Evolutionary conservation across 2,888 invertebrate genomes (phyloP), one percentile per base, ranked within the genome.

Genomic region (Portevinia maculata): DNA sequence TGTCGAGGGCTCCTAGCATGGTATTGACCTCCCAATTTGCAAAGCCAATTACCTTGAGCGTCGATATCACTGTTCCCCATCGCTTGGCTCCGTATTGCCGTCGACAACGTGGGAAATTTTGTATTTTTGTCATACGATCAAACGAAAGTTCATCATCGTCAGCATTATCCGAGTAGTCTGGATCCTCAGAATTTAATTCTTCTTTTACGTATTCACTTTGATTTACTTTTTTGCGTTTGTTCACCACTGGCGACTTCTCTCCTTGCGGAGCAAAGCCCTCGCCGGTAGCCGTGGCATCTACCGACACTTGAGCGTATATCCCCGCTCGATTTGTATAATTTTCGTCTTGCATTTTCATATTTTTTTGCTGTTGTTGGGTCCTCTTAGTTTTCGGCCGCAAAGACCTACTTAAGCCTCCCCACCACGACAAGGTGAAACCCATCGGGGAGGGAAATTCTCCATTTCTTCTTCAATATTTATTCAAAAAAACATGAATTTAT

Each of bases 381-480:
- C 52, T 24, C 75, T 75, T 81, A 37, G 79, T 69, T 53, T 75
- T 69, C 44, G 11, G 50, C 13, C 13, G 24, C n/a, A 39, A 21
- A 24, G 44, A 24, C 44, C 15, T 69, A 69, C 74, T 52, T 81
- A 69, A 75, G 75, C 75, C 79, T 59, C 75, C 64, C 62, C 75
- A 81, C 79, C 79, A n/a, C 79, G 70, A 53, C 79, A 81, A 81
- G 79, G 79, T 81, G 59, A 59, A 75, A 74, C 79, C 74, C 79
- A 41, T 48, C 41, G 50, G 69, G 39, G 62, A 64, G 69, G 69
- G 71, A 39, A 60, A 64, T 37, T 34, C 3, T 6, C 41, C n/a
- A 24, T n/a, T 30, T 15, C 9, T 44, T 19, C 4, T 57, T 41
- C n/a, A 17, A 9, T 44, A 13, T 62, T 67, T 60, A 13, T 75